These are phyloP conservation scores for Eremobia ochroleuca DNA, from an alignment of 2,888 invertebrate genomes.

Conservation along the genomic window DNA sequence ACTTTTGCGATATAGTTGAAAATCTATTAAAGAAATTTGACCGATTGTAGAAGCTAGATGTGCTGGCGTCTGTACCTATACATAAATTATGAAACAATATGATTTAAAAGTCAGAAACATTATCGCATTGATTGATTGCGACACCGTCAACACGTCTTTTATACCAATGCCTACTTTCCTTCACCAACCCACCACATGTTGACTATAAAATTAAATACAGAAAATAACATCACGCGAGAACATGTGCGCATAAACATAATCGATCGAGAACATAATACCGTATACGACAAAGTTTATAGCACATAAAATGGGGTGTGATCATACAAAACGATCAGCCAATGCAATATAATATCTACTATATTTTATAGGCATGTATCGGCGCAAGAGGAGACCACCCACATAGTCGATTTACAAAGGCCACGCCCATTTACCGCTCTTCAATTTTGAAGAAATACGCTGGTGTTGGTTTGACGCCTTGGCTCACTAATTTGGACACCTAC, in stretches of 20 bases:
- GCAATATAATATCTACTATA: constrained; percentile 81
- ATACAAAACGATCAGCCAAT: constrained; percentile 71
- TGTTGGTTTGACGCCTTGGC: constrained; percentile 66
- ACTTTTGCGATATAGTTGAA: no score
- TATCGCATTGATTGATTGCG: not conserved
- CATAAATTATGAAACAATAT: not conserved
- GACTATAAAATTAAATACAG: constrained; percentile 36
- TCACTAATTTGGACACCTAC: constrained; percentile 79
- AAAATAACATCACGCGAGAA: constrained; percentile 49
- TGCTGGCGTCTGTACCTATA: no score
- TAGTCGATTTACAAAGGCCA: constrained; percentile 77
- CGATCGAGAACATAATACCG: constrained; percentile 66
- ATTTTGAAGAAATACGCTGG: constrained; percentile 80
- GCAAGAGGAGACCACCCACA: constrained; percentile 85
- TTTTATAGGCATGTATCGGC: constrained; percentile 80
- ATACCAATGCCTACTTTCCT: not conserved
- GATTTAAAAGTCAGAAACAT: not conserved
- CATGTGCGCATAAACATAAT: constrained; percentile 47
- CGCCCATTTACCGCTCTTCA: constrained; percentile 84
- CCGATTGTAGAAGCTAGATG: no score
- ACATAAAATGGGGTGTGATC: constrained; percentile 85
- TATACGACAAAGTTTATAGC: constrained; percentile 76
- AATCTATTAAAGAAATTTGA: no score
- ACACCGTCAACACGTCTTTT: not conserved
- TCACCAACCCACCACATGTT: constrained; percentile 15